Percentiles rank a stretch among this genome's conserved stretches.
These are phyloP conservation scores for Zaprionus inermis DNA, from an alignment of 1,140 invertebrate genomes.

Conservation along the genomic window DNA sequence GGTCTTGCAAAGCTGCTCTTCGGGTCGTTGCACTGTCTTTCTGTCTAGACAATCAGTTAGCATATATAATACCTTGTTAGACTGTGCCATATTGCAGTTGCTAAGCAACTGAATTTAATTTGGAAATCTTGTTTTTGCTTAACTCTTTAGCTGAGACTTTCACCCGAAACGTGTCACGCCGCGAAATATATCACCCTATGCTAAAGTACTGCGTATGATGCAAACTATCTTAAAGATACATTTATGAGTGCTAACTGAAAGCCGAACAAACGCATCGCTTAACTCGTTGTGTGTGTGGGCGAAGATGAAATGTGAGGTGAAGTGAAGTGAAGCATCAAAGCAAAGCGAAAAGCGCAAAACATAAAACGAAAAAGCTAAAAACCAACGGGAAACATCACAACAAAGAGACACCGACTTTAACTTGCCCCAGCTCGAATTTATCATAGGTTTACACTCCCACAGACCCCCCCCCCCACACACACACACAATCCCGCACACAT, in stretches of 20 bases:
- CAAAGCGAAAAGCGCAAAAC: background rate
- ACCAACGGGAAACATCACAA: conserved; percentile 40
- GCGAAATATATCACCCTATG: conserved; percentile 3
- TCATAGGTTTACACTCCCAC: conserved; percentile 8
- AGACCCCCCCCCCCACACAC: background rate
- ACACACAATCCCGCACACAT: conserved; percentile 11
- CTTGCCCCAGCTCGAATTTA: conserved; percentile 60
- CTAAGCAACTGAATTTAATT: background rate
- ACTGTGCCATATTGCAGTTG: background rate
- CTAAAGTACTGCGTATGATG: conserved; percentile 28
- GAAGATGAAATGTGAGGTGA: conserved; percentile 58
- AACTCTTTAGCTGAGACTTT: conserved; percentile 44
- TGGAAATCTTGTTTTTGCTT: background rate
- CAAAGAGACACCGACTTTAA: conserved; percentile 30
- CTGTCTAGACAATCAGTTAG: conserved; percentile 58
- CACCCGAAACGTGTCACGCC: background rate
- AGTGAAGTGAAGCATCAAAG: conserved; percentile 44
- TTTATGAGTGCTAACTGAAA: conserved; percentile 59
- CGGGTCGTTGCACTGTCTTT: conserved; percentile 11
- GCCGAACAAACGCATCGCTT: conserved; percentile 17
- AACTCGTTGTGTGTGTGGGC: conserved; percentile 46
- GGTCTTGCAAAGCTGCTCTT: background rate
- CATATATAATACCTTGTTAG: conserved; percentile 11
- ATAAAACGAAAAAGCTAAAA: conserved; percentile 8
- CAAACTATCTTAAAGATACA: conserved; percentile 54